Conservation (phyloP, 1,140 invertebrate genomes). For the Eufriesea mexicana region DNA sequence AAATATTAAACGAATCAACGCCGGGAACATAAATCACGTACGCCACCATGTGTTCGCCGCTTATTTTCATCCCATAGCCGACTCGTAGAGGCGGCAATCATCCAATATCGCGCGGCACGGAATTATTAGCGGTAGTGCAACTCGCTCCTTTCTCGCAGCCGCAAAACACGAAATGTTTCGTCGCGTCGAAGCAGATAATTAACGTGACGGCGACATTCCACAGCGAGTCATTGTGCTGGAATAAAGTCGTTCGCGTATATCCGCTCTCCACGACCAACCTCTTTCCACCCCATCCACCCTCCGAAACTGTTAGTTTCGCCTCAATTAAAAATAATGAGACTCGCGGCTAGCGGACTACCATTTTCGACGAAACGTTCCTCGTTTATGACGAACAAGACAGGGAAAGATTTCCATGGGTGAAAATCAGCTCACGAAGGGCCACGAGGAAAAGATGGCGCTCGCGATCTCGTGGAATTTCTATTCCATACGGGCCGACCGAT, state of each 20-base stretch:
- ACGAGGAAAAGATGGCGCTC: neutral
- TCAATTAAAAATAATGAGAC: constrained; percentile 49
- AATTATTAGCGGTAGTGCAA: constrained; percentile 12
- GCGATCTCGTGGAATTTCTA: neutral
- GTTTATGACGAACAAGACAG: neutral
- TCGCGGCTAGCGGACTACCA: neutral
- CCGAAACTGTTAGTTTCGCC: constrained; percentile 43
- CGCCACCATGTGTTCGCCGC: neutral
- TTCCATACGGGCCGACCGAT: neutral
- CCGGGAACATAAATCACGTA: no score
- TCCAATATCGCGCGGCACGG: neutral
- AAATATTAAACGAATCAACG: no score
- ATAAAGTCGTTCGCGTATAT: constrained; percentile 24
- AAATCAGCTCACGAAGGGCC: neutral
- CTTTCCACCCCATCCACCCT: no score
- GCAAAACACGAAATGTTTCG: constrained; percentile 14
- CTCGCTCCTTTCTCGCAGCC: neutral
- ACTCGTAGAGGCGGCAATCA: neutral
- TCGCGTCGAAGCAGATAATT: constrained; percentile 33
- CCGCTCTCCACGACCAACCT: neutral
- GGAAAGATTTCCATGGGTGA: neutral
- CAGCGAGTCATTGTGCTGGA: constrained; percentile 21
- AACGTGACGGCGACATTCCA: constrained; percentile 37
- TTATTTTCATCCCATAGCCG: neutral
- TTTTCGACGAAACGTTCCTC: neutral